Evolutionary conservation across 1,140 invertebrate species (phyloP).

Genomic region (Apis cerana): DNA sequence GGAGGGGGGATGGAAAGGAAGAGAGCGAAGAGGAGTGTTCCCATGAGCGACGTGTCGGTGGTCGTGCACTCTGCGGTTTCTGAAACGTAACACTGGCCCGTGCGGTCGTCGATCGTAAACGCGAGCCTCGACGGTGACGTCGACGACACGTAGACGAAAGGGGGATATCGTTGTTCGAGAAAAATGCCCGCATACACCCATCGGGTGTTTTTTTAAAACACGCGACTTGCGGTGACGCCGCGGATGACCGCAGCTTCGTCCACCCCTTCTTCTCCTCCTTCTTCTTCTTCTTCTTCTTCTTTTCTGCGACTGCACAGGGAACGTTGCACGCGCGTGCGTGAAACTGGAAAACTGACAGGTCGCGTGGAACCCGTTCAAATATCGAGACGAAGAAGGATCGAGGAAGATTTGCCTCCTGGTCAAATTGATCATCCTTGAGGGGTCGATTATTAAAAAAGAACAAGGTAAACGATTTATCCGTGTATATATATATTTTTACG

Average conservation of each 20-base stretch:
- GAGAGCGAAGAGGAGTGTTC: constrained; percentile 50
- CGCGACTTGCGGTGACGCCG: constrained; percentile 50
- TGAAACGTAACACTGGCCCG: constrained; percentile 62
- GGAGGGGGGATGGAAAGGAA: constrained; percentile 11
- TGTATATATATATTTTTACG: too few relatives aligned
- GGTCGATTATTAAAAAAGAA: too few relatives aligned
- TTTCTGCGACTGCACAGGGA: constrained; percentile 10
- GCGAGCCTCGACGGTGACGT: constrained; percentile 36
- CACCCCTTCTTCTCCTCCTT: not conserved
- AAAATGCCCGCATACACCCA: not conserved
- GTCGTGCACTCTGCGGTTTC: constrained; percentile 54
- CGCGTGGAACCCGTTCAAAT: constrained; percentile 23
- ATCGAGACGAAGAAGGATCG: not conserved
- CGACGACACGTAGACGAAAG: constrained; percentile 5
- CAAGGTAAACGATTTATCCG: too few relatives aligned
- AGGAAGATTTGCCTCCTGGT: too few relatives aligned
- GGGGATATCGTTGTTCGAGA: not conserved
- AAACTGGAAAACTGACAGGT: constrained; percentile 33
- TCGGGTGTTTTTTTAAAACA: constrained; percentile 39
- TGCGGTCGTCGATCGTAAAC: constrained; percentile 55
- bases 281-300: too few relatives aligned
- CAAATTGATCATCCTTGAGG: too few relatives aligned
- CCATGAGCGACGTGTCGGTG: constrained; percentile 55
- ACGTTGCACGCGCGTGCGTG: constrained; percentile 35
- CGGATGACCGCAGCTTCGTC: constrained; percentile 46